Evolutionary conservation across 2,113 vertebrate genomes (phyloP), one percentile per base, ranked within the genome.

Genomic region (Telmatochromis brichardi): DNA sequence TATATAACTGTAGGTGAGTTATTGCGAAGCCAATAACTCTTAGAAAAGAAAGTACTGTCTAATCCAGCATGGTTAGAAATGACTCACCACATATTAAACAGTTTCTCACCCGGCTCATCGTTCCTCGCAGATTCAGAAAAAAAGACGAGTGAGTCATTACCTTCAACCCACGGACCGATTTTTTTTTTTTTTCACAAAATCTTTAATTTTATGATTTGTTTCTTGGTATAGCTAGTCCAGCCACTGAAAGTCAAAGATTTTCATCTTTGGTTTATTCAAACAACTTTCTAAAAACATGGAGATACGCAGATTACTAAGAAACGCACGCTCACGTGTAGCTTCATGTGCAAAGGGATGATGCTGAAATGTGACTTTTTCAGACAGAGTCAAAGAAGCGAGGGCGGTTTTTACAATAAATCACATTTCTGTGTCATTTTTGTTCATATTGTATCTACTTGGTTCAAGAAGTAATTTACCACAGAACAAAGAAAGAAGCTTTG

Each of bases 291-390:
- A 55, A 40, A 31, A 33, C 6, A 11, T 7, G 1, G 14, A 54
- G 68, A 90, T 54, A 65, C 10, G n/a, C 33, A 15, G 86, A 92
- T 88, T 92, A 35, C 88, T 57, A 37, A 87, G 91, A 93, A 87
- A 35, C 51, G 14, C 42, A 28, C 1, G 5, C 6, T 73, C 9
- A 86, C 45, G 12, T 83, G 71, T 17, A 8, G 21, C 6, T 65
- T 9, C 11, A 42, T 13, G 45, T 60, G 81, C 40, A 51, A 78
- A 9, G 45, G 26, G 6, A 51, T 6, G 26, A 31, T 78, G 42
- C 9, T 50, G 71, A 76, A 50, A 47, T 50, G 23, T 50, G 45
- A 50, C 71, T 7, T 76, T 76, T 28, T 76, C 3, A 76, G 71
- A 78, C 73, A 19, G 68, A 73, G 45, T 50, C 71, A 31, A 51